These are phyloP conservation scores for Pseudococcus longispinus DNA, from an alignment of 2,888 invertebrate genomes.

Conservation along the genomic window DNA sequence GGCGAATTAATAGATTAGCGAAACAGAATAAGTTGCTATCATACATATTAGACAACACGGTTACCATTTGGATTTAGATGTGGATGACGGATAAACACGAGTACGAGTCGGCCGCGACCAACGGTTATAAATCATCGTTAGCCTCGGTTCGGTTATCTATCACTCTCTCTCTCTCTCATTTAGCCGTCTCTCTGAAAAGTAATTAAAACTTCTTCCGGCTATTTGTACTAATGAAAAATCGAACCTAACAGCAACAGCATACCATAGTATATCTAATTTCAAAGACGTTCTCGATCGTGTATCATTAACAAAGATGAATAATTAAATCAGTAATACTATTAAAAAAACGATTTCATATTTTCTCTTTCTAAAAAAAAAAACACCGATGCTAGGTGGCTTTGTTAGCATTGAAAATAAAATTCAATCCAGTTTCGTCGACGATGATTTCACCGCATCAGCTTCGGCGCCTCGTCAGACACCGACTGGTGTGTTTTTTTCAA, in stretches of 20 bases:
- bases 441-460: not conserved
- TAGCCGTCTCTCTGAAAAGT: not conserved
- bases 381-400: not conserved
- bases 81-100: not conserved
- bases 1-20: not conserved
- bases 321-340: not conserved
- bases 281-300: not conserved
- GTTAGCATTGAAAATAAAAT: not conserved
- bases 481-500: too few species aligned
- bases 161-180: not conserved
- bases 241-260: not conserved
- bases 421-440: not conserved
- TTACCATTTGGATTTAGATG: not conserved
- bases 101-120: not conserved
- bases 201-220: slow-evolving; percentile 34
- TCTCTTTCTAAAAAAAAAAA: not conserved
- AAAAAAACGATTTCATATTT: not conserved
- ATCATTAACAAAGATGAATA: not conserved
- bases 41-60: not conserved
- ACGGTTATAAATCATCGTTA: slow-evolving; percentile 24
- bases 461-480: not conserved
- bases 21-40: not conserved
- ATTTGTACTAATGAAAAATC: slow-evolving; percentile 22
- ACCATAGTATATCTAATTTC: not conserved
- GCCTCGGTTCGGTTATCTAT: slow-evolving; percentile 3